Evolutionary conservation across 2,888 invertebrate genomes (phyloP).

Genomic region (Glyphotaelius pellucidus): DNA sequence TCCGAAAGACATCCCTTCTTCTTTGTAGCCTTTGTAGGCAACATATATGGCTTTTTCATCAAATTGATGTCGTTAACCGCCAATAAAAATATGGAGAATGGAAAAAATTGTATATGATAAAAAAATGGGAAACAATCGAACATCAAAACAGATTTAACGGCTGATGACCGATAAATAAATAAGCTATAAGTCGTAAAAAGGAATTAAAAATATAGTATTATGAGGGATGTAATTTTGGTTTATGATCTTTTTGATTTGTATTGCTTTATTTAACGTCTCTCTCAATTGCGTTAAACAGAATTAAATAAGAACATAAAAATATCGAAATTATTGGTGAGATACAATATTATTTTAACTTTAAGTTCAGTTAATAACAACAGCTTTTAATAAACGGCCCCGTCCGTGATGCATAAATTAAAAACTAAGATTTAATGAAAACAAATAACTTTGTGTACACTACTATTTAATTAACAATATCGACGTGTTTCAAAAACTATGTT

Average conservation of each 20-base stretch:
- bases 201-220: conserved; percentile 56
- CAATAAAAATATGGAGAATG: conserved; percentile 61
- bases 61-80: conserved; percentile 65
- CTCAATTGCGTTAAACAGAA: background rate
- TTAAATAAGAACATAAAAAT: too few species aligned
- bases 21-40: conserved; percentile 55
- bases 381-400: too few species aligned
- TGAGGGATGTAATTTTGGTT: conserved; percentile 18
- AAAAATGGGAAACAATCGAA: conserved; percentile 49
- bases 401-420: too few species aligned
- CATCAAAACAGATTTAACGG: conserved; percentile 52
- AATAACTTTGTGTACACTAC: too few species aligned
- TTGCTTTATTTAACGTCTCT: background rate
- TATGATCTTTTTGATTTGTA: background rate
- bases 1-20: conserved; percentile 50
- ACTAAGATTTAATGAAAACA: too few species aligned
- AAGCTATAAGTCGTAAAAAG: conserved; percentile 47
- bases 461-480: too few species aligned
- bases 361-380: too few species aligned
- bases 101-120: conserved; percentile 52
- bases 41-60: conserved; percentile 64
- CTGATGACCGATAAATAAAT: conserved; percentile 47
- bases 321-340: too few species aligned
- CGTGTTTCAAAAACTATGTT: too few species aligned
- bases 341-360: too few species aligned